A percentile compares a stretch with the other conserved stretches of the same genome.
These are phyloP conservation scores for Nerophis lumbriciformis DNA, from an alignment of 2,113 vertebrate species.

Conservation along the genomic window DNA sequence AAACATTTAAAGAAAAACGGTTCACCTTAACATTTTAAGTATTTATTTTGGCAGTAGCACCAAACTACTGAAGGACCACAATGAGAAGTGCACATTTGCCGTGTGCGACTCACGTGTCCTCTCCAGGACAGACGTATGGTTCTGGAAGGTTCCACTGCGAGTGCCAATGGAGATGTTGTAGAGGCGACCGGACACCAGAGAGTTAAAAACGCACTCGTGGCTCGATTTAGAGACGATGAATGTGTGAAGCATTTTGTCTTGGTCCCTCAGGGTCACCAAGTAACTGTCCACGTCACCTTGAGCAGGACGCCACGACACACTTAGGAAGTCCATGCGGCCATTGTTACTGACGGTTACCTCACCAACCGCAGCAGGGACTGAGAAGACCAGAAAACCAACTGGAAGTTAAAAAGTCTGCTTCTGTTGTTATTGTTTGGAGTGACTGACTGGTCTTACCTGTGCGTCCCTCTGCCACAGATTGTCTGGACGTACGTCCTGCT, in stretches of 20 bases:
- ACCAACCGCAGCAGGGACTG: constrained; percentile 86
- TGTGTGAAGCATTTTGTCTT: constrained; percentile 70
- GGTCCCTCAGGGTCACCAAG: constrained; percentile 78
- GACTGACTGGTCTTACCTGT: constrained; percentile 73
- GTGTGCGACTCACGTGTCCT: constrained; percentile 78
- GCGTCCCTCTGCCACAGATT: constrained; percentile 79
- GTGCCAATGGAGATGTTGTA: constrained; percentile 84
- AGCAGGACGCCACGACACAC: constrained; percentile 86
- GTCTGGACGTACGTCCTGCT: constrained; percentile 78
- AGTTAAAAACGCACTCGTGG: constrained; percentile 85
- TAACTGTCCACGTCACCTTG: constrained; percentile 85
- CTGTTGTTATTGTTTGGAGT: neutral
- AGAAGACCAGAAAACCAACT: neutral
- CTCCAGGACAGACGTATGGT: constrained; percentile 78
- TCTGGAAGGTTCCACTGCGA: constrained; percentile 81
- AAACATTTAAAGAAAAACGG: neutral
- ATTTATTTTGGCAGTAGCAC: too few species aligned
- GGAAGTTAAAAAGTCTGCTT: neutral
- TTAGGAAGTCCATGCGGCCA: constrained; percentile 86
- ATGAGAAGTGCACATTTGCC: neutral
- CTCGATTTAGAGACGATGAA: constrained; percentile 75
- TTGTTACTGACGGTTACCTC: constrained; percentile 89
- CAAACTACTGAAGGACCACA: neutral
- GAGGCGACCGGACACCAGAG: constrained; percentile 83
- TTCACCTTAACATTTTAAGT: too few species aligned